A percentile compares a stretch with the other conserved stretches of the same genome.
Evolutionary conservation across 2,113 vertebrate genomes (phyloP).

Genomic region (Charadrius vociferus): DNA sequence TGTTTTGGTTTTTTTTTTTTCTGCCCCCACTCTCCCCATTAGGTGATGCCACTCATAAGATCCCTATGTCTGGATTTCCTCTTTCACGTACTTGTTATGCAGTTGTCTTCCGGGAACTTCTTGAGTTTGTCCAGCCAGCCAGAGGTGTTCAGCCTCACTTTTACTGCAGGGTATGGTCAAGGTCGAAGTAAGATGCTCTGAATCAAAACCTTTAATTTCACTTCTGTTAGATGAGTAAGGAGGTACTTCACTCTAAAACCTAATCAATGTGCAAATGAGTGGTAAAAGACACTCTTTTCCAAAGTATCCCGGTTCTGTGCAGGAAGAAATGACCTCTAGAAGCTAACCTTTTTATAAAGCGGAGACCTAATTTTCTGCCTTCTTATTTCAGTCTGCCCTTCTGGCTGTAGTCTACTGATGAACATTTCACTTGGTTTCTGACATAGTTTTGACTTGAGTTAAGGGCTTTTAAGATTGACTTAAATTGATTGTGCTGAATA

Average conservation of each 20-base stretch:
- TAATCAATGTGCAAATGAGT: neutral
- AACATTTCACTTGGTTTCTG: neutral
- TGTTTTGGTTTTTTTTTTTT: no score
- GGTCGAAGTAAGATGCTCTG: neutral
- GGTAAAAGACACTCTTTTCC: neutral
- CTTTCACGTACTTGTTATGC: slow-evolving; percentile 51
- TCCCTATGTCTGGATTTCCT: slow-evolving; percentile 77
- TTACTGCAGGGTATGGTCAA: slow-evolving; percentile 77
- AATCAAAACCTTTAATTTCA: neutral
- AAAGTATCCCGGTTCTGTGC: neutral
- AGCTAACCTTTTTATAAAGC: neutral
- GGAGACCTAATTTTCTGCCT: neutral
- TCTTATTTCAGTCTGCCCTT: neutral
- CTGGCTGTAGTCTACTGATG: neutral
- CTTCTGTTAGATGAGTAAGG: neutral
- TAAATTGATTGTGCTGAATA: neutral
- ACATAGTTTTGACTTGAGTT: neutral
- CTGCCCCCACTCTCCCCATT: neutral
- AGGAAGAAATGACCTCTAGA: neutral
- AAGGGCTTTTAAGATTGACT: neutral
- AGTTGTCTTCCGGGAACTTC: slow-evolving; percentile 66
- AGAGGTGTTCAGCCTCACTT: slow-evolving; percentile 45
- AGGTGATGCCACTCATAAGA: slow-evolving; percentile 82
- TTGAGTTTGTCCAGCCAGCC: slow-evolving; percentile 68
- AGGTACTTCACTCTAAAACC: neutral